Percentiles rank a stretch among this genome's conserved stretches.
These are phyloP conservation scores for Hyposmocoma kahamanoa DNA, from an alignment of 1,140 invertebrate genomes.

Conservation along the genomic window DNA sequence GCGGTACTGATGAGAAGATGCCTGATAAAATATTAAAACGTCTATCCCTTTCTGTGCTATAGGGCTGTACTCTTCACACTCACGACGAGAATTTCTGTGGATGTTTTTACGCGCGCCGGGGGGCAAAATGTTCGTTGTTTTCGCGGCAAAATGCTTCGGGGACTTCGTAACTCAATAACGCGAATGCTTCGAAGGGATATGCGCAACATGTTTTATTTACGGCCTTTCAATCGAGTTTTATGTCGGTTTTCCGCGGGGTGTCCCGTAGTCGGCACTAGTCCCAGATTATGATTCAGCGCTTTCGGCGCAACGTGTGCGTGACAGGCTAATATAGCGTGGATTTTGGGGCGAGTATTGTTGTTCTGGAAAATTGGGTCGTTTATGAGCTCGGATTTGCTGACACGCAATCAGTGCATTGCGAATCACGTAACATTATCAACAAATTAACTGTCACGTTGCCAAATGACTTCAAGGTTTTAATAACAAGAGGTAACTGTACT, in stretches of 20 bases:
- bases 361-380: slow-evolving; percentile 2
- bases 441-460: too few species aligned
- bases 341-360: slow-evolving; percentile 1
- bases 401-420: too few species aligned
- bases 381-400: background rate
- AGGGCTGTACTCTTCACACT: slow-evolving; percentile 42
- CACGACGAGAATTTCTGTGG: slow-evolving; percentile 29
- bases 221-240: slow-evolving; percentile 61
- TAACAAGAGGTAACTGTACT: too few species aligned
- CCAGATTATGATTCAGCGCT: slow-evolving; percentile 32
- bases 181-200: slow-evolving; percentile 50
- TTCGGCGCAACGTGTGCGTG: slow-evolving; percentile 43
- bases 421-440: too few species aligned
- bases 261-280: slow-evolving; percentile 10
- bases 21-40: slow-evolving; percentile 68
- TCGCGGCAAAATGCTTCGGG: slow-evolving; percentile 70
- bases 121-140: slow-evolving; percentile 71
- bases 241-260: slow-evolving; percentile 44
- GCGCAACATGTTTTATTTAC: slow-evolving; percentile 71
- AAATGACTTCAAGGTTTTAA: too few species aligned
- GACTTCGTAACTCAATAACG: slow-evolving; percentile 70
- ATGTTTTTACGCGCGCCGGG: slow-evolving; percentile 70
- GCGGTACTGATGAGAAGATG: slow-evolving; percentile 51
- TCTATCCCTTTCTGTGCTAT: slow-evolving; percentile 52
- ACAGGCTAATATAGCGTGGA: slow-evolving; percentile 22